phyloP scores from a whole-genome alignment of 2,113 vertebrate genomes.

The Mastomys natalensis region DNA sequence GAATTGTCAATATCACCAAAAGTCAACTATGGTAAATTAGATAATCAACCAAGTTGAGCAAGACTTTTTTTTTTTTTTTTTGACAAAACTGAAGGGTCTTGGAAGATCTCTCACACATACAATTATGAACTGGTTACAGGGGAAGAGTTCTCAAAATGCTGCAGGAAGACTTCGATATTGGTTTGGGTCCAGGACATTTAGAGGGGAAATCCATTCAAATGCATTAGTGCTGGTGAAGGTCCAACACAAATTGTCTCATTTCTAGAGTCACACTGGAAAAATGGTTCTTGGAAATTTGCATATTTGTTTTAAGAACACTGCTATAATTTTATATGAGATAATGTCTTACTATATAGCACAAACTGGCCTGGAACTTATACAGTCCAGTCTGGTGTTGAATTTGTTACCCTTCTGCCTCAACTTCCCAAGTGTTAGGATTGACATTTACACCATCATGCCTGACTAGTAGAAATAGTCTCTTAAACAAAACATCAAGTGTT shows the following conservation, averaged over 20 bases:
- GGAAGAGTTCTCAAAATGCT: not conserved
- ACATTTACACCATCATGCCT: not conserved
- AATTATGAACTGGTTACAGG: conserved; percentile 8
- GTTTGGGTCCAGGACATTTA: not conserved
- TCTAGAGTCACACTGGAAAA: conserved; percentile 25
- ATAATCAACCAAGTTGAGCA: not conserved
- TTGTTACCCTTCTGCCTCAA: not conserved
- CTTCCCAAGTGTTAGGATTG: not conserved
- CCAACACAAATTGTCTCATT: not conserved
- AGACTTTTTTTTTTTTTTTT: not conserved
- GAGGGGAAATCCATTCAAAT: not conserved
- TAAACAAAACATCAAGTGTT: not conserved
- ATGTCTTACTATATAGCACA: not conserved
- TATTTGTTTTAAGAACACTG: not conserved
- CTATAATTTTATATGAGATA: not conserved
- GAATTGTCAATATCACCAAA: not conserved
- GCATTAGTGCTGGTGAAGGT: not conserved
- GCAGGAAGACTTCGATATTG: not conserved
- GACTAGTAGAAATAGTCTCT: not conserved
- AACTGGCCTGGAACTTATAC: not conserved
- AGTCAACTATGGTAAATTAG: conserved; percentile 41
- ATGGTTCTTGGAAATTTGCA: conserved; percentile 21
- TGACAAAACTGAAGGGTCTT: not conserved
- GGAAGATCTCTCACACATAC: conserved; percentile 6
- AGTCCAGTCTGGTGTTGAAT: not conserved